Conservation (phyloP, 2,888 invertebrate species). For the Galeruca laticollis region DNA sequence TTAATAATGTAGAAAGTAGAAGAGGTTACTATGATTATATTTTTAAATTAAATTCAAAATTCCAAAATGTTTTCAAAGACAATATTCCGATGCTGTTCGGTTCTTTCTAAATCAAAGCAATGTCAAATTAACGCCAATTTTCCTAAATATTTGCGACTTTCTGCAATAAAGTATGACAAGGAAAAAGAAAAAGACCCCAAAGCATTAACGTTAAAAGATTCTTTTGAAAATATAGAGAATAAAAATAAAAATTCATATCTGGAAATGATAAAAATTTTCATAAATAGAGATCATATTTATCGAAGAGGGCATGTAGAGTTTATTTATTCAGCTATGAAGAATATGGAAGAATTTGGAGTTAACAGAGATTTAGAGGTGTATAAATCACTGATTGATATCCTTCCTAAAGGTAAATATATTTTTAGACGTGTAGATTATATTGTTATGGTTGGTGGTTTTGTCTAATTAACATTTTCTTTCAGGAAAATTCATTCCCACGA, state of each 20-base stretch:
- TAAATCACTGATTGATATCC: constrained; percentile 84
- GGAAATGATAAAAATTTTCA: constrained; percentile 81
- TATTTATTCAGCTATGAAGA: constrained; percentile 87
- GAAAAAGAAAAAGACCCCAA: constrained; percentile 54
- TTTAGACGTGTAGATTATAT: background rate
- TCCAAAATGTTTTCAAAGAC: constrained; percentile 32
- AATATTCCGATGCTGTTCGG: constrained; percentile 16
- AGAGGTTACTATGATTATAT: background rate
- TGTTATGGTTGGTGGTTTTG: background rate
- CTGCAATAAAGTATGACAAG: constrained; percentile 34
- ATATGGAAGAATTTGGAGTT: constrained; percentile 92
- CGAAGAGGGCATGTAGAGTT: constrained; percentile 94
- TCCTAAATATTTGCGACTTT: constrained; percentile 34
- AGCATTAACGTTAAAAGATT: constrained; percentile 65
- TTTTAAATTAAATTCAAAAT: background rate
- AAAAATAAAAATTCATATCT: constrained; percentile 79
- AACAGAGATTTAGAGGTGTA: constrained; percentile 89
- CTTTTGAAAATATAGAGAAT: constrained; percentile 68
- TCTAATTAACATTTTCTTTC: constrained; percentile 16
- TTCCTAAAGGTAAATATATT: constrained; percentile 77
- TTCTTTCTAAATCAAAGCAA: constrained; percentile 18
- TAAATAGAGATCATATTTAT: constrained; percentile 73
- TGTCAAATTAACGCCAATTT: constrained; percentile 23
- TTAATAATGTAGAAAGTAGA: background rate
- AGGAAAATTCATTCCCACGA: constrained; percentile 84